A percentile compares a stretch with the other conserved stretches of the same genome.
phyloP scores from a whole-genome alignment of 2,113 vertebrate genomes.

The Acanthisitta chloris region DNA sequence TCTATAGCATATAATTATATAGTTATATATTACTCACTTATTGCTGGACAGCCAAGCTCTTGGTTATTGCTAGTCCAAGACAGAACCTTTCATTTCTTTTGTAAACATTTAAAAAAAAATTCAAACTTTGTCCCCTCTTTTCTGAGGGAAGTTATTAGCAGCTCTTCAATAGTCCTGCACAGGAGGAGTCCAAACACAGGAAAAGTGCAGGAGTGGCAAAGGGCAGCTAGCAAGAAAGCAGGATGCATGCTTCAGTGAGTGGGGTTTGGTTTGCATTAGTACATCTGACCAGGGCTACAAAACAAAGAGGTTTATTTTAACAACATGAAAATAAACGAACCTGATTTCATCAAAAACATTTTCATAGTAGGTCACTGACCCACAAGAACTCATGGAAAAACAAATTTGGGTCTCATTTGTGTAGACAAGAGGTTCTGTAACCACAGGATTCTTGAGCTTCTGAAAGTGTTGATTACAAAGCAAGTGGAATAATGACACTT shows the following conservation, averaged over 20 bases:
- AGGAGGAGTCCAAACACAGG: constrained; percentile 57
- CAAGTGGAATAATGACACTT: neutral
- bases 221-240: constrained; percentile 24
- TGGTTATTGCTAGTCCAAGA: neutral
- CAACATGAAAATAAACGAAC: constrained; percentile 60
- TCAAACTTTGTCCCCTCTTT: neutral
- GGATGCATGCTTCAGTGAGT: constrained; percentile 33
- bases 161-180: constrained; percentile 59
- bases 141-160: constrained; percentile 64
- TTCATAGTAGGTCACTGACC: constrained; percentile 60
- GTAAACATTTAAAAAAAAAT: neutral
- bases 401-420: constrained; percentile 52
- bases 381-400: constrained; percentile 49
- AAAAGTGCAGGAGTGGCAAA: neutral
- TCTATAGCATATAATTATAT: neutral
- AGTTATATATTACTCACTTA: neutral
- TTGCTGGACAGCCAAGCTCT: neutral
- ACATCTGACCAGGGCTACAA: constrained; percentile 21
- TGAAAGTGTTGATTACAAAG: neutral
- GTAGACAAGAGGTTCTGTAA: constrained; percentile 37
- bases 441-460: constrained; percentile 20
- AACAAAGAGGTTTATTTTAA: constrained; percentile 60
- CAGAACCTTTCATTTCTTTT: neutral
- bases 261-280: constrained; percentile 54
- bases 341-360: constrained; percentile 57